Evolutionary conservation across 2,888 invertebrate genomes (phyloP).

Genomic region (Hedychridium roseum): DNA sequence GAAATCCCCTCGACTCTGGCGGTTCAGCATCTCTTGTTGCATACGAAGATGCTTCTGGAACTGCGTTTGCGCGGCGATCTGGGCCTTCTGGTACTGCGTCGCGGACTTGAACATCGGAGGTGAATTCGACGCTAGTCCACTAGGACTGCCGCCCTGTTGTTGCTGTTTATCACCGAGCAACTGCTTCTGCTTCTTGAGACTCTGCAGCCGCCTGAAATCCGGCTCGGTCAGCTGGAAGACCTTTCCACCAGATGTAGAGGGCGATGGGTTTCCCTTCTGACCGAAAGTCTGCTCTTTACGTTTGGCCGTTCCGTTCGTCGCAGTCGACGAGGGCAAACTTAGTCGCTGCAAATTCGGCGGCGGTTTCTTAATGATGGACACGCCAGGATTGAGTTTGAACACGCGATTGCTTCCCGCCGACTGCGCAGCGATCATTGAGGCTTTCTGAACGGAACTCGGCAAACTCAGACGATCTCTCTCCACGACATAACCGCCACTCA

Average conservation of each 20-base stretch:
- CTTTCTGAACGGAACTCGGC: constrained; percentile 25
- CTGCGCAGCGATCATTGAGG: constrained; percentile 11
- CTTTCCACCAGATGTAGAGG: constrained; percentile 80
- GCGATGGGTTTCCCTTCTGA: constrained; percentile 71
- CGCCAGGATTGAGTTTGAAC: constrained; percentile 54
- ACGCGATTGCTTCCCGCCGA: constrained; percentile 34
- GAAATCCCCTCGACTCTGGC: constrained; percentile 58
- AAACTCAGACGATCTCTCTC: constrained; percentile 47
- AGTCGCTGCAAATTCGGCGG: constrained; percentile 57
- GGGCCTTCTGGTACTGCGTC: constrained; percentile 40
- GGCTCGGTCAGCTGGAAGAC: constrained; percentile 81
- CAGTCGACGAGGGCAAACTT: constrained; percentile 41
- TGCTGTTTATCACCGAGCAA: constrained; percentile 44
- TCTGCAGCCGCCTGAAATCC: constrained; percentile 76
- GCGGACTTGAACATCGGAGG: constrained; percentile 29
- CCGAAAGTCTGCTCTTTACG: constrained; percentile 68
- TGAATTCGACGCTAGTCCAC: constrained; percentile 25
- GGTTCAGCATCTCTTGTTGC: constrained; percentile 60
- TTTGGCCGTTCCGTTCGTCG: constrained; percentile 38
- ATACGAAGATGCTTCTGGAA: constrained; percentile 59
- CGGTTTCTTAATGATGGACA: constrained; percentile 61
- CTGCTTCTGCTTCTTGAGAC: constrained; percentile 65
- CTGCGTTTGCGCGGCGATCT: constrained; percentile 49
- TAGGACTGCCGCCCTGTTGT: constrained; percentile 19
- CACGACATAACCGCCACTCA: constrained; percentile 56